Conservation (phyloP, 2,888 invertebrate species). For the Imbricaverruca yamaguchii region DNA sequence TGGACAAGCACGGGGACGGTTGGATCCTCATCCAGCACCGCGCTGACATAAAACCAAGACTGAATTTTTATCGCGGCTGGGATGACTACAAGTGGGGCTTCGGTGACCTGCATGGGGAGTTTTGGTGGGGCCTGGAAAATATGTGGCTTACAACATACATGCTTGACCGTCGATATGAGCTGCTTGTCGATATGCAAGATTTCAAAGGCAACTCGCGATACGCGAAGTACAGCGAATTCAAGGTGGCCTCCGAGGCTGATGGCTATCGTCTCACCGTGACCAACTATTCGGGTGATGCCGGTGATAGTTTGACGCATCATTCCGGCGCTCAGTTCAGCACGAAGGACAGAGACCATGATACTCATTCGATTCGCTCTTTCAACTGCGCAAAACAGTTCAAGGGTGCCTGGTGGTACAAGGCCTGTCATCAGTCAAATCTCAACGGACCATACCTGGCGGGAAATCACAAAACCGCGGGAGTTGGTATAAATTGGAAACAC, state of each 20-base stretch:
- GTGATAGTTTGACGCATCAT: not conserved
- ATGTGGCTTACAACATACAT: not conserved
- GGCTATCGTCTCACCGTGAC: not conserved
- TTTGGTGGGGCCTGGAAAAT: not conserved
- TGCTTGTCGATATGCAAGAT: not conserved
- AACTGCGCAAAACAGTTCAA: not conserved
- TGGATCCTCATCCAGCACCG: not conserved
- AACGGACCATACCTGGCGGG: not conserved
- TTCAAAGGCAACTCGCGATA: not conserved
- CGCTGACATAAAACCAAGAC: not conserved
- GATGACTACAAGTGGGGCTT: conserved; percentile 2
- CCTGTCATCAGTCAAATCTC: not conserved
- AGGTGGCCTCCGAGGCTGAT: not conserved
- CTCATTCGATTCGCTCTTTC: not conserved
- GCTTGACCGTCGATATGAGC: not conserved
- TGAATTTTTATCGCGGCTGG: not conserved
- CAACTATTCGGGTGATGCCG: not conserved
- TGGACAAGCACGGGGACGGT: not conserved
- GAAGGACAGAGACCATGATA: not conserved
- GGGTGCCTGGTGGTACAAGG: not conserved
- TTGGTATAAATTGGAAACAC: no score
- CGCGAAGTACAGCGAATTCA: not conserved
- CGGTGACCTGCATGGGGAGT: not conserved
- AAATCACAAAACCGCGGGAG: no score
- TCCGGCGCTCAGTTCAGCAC: not conserved